Evolutionary conservation across 2,113 vertebrate species (phyloP).

Genomic region (Mixornis gularis): DNA sequence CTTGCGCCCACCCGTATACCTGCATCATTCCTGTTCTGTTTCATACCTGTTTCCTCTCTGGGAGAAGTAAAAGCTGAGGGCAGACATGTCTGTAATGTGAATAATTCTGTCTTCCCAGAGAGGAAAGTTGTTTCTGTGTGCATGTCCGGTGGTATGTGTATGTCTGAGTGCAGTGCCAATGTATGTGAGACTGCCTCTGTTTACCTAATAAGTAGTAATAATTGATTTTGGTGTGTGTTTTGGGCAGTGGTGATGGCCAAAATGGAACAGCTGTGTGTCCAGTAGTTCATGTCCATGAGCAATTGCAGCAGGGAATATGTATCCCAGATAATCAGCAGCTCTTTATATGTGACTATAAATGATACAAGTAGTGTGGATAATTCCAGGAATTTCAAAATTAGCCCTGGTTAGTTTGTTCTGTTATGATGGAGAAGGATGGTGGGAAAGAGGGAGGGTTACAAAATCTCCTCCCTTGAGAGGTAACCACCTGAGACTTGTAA

Average conservation of each 20-base stretch:
- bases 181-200: conserved; percentile 7
- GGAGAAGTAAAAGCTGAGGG: conserved; percentile 27
- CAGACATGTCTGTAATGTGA: conserved; percentile 28
- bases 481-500: conserved; percentile 29
- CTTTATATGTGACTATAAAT: not conserved
- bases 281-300: not conserved
- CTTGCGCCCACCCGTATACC: not conserved
- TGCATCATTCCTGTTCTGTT: conserved; percentile 27
- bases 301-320: not conserved
- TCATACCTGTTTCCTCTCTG: conserved; percentile 36
- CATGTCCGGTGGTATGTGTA: not conserved
- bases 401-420: not conserved
- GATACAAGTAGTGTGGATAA: conserved; percentile 2
- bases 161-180: not conserved
- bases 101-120: not conserved
- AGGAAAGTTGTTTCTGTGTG: conserved; percentile 41
- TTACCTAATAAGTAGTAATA: conserved; percentile 31
- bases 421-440: not conserved
- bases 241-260: not conserved
- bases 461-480: conserved; percentile 46
- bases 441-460: conserved; percentile 18
- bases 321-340: not conserved
- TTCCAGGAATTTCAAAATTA: conserved; percentile 25
- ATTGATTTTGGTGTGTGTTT: conserved; percentile 8
- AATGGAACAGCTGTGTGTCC: not conserved